These are phyloP conservation scores for Aegypius monachus DNA, from an alignment of 2,113 vertebrate species.

Conservation along the genomic window DNA sequence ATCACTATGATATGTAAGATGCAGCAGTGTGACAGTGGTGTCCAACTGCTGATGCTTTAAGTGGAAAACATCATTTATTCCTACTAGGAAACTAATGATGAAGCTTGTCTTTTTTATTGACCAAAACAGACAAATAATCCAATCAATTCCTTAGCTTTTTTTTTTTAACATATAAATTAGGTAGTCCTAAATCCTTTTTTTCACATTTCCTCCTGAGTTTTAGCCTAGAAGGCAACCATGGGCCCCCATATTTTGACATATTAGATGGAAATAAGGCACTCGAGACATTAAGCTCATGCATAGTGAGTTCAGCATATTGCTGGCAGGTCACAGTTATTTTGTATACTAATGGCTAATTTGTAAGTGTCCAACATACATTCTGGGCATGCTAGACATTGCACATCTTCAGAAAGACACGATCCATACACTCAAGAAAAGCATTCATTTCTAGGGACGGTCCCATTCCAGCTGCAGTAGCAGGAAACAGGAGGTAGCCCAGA, in stretches of 20 bases:
- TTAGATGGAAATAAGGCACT: neutral
- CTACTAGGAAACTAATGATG: neutral
- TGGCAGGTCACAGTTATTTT: neutral
- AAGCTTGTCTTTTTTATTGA: neutral
- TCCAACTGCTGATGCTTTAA: neutral
- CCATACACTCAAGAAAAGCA: neutral
- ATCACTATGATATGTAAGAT: neutral
- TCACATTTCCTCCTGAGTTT: neutral
- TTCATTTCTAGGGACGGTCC: neutral
- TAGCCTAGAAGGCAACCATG: neutral
- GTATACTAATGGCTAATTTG: neutral
- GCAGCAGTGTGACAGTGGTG: neutral
- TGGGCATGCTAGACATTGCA: neutral
- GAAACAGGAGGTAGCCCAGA: neutral
- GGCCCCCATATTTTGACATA: neutral
- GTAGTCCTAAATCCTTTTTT: neutral
- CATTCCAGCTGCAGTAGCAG: neutral
- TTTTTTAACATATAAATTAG: neutral
- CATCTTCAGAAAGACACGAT: neutral
- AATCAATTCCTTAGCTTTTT: neutral
- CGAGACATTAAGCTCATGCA: neutral
- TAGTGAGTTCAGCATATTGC: neutral
- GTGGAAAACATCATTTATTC: neutral
- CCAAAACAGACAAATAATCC: neutral
- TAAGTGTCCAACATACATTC: neutral